These are phyloP conservation scores for Platyscapa corneri DNA, from an alignment of 1,140 invertebrate species.

Conservation along the genomic window DNA sequence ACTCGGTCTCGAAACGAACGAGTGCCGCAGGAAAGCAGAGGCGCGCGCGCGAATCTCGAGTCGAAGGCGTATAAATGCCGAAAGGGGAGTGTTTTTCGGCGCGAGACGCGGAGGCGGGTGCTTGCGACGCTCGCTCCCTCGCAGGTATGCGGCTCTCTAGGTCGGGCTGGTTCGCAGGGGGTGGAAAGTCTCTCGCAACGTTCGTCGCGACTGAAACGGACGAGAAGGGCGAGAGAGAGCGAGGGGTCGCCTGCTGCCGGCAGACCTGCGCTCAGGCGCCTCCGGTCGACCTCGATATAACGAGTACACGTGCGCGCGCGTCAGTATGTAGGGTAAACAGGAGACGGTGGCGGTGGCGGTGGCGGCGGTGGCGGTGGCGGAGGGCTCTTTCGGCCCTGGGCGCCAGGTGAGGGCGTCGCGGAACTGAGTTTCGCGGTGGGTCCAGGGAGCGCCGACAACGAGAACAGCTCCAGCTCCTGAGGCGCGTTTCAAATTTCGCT, in stretches of 20 bases:
- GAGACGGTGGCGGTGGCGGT: background rate
- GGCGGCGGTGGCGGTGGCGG: background rate
- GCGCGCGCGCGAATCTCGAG: background rate
- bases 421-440: too few species aligned
- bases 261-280: slow-evolving; percentile 65
- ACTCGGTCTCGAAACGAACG: background rate
- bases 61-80: slow-evolving; percentile 1
- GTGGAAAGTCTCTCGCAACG: background rate
- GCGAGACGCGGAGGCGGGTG: background rate
- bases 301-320: background rate
- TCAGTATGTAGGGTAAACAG: slow-evolving; percentile 17
- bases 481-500: too few species aligned
- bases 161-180: background rate
- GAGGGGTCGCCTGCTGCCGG: slow-evolving; percentile 48
- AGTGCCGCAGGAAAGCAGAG: background rate
- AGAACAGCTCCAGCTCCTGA: too few species aligned
- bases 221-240: background rate
- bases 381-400: too few species aligned
- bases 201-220: background rate
- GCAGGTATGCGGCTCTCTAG: slow-evolving; percentile 3
- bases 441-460: too few species aligned
- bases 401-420: background rate
- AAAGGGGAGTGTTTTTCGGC: slow-evolving; percentile 9
- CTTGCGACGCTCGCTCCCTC: background rate
- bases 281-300: slow-evolving; percentile 63